Evolutionary conservation across 2,113 vertebrate genomes (phyloP), one percentile per base, ranked within the genome.

Genomic region (Parus major): DNA sequence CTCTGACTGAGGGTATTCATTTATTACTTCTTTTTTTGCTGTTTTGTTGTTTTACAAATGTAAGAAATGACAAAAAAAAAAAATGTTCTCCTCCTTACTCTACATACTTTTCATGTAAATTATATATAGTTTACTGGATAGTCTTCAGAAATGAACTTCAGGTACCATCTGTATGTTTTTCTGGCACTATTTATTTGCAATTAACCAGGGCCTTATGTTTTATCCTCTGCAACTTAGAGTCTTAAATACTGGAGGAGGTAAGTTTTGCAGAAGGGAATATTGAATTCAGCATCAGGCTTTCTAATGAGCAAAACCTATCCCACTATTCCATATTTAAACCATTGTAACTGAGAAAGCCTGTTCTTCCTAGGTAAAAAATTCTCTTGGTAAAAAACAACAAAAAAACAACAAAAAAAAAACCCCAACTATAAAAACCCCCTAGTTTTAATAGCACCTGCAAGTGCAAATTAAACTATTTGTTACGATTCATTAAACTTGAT

Each of bases 121-220:
- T 92, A 96, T 92, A 83, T 93, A 93, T 82, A 82, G 88, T 94
- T 95, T 92, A 93, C 90, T 94, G 56, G 70, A 78, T 93, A 15
- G 28, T 95, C 36, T 50, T 95, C 95, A 93, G 93, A 93, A 94
- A 50, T 52, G 57, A 96, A 96, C 94, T 97, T 93, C 97, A 97
- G 97, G 97, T 97, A 87, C 97, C 97, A 96, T 97, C 97, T 97
- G 97, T 88, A 96, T 76, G 19, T 44, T 82, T 92, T 96, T 94
- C 96, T 98, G 97, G 96, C 91, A 93, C 93, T 96, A 95, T 97
- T 97, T 96, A 96, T 97, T 96, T 97, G 96, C 97, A 97, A 94
- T 98, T 97, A 98, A 96, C 96, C 78, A 94, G 79, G 96, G 94
- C 97, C 97, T 97, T 97, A 97, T 97, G 97, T 95, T 97, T 96